Evolutionary conservation across 1,140 invertebrate genomes (phyloP).

Genomic region (Zaprionus capensis): DNA sequence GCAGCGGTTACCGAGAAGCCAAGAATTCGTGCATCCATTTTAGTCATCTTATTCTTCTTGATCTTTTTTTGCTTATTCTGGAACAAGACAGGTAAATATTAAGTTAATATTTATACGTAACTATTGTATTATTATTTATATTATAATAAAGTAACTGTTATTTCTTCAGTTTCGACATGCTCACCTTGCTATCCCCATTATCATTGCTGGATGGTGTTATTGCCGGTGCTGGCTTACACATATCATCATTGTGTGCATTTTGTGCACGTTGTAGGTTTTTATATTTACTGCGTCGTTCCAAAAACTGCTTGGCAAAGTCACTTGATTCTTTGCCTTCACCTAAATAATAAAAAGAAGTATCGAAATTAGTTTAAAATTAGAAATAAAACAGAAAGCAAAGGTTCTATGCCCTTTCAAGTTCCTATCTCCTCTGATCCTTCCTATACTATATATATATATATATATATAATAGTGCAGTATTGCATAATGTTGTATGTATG

Average conservation of each 20-base stretch:
- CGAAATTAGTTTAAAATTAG: neutral
- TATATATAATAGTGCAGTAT: too few relatives aligned
- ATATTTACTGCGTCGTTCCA: conserved; percentile 91
- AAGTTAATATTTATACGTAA: neutral
- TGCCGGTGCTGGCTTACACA: conserved; percentile 94
- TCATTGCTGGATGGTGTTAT: conserved; percentile 91
- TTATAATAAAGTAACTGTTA: too few relatives aligned
- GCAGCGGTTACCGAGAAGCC: conserved; percentile 96
- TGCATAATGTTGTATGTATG: too few relatives aligned
- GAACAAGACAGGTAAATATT: neutral
- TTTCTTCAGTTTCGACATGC: neutral
- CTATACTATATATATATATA: too few relatives aligned
- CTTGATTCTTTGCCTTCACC: conserved; percentile 87
- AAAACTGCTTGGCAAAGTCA: conserved; percentile 95
- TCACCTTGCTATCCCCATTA: conserved; percentile 93
- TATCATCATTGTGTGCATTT: conserved; percentile 88
- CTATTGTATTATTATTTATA: too few relatives aligned
- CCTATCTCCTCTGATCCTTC: too few relatives aligned
- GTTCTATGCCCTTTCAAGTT: too few relatives aligned
- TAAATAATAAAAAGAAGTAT: conserved; percentile 16
- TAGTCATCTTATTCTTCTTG: conserved; percentile 96
- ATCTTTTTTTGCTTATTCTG: conserved; percentile 94
- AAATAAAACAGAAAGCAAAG: neutral
- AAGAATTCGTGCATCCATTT: conserved; percentile 93
- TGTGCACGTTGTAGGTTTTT: conserved; percentile 85